Evolutionary conservation across 2,113 vertebrate genomes (phyloP).

Genomic region (Caloenas nicobarica): DNA sequence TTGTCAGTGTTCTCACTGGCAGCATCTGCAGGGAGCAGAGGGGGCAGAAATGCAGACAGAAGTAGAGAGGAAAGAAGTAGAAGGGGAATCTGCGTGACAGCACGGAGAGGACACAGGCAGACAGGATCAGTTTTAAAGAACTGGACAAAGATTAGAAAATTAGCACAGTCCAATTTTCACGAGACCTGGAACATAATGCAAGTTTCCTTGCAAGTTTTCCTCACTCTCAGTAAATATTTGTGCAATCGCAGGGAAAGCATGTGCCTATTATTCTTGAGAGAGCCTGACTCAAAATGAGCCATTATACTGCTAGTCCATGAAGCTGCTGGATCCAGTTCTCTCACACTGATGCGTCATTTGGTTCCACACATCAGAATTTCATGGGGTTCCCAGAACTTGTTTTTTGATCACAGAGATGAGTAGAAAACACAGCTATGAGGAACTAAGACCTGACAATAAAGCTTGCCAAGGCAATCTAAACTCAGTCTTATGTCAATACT

Average conservation of each 20-base stretch:
- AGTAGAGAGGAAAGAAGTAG: not conserved
- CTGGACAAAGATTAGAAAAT: not conserved
- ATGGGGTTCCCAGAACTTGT: not conserved
- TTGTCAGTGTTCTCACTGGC: rapidly evolving
- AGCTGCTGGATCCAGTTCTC: not conserved
- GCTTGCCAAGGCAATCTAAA: not conserved
- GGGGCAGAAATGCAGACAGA: not conserved
- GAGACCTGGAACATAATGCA: not conserved
- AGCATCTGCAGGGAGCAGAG: not conserved
- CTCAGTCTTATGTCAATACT: not conserved
- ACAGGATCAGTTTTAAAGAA: not conserved
- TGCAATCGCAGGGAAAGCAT: not conserved
- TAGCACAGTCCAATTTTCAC: not conserved
- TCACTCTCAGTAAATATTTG: not conserved
- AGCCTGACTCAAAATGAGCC: not conserved
- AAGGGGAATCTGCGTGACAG: not conserved
- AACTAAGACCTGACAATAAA: not conserved
- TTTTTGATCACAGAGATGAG: not conserved
- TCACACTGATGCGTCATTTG: not conserved
- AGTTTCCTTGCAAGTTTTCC: not conserved
- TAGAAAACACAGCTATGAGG: not conserved
- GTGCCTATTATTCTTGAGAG: not conserved
- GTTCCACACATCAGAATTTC: not conserved
- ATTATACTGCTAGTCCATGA: not conserved
- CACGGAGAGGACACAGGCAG: not conserved